phyloP scores from a whole-genome alignment of 1,140 invertebrate species.

The Hypsibius dujardini region DNA sequence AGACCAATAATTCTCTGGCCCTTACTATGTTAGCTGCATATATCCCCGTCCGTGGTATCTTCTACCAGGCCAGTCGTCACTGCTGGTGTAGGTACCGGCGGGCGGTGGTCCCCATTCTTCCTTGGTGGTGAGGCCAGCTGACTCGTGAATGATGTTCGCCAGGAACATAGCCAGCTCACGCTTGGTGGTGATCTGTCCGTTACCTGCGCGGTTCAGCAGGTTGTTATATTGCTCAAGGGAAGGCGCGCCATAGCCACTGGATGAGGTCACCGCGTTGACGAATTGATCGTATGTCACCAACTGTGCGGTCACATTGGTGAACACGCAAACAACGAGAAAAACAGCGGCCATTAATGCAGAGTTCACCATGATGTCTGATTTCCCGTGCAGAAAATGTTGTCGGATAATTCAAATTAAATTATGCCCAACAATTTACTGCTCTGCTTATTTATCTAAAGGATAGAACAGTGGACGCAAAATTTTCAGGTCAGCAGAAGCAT shows the following conservation, averaged over 20 bases:
- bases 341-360: neutral
- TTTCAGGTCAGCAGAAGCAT: too few relatives aligned
- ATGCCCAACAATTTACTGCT: too few relatives aligned
- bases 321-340: neutral
- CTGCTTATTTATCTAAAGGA: too few relatives aligned
- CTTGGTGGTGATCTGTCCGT: neutral
- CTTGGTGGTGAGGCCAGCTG: slow-evolving; percentile 3
- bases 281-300: neutral
- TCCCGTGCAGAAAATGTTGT: neutral
- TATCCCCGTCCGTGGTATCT: neutral
- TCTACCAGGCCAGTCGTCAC: neutral
- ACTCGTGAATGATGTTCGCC: slow-evolving; percentile 1
- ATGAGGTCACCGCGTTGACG: neutral
- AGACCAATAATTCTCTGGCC: neutral
- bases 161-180: neutral
- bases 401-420: neutral
- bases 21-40: slow-evolving; percentile 6
- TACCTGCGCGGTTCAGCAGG: neutral
- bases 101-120: slow-evolving; percentile 4
- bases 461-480: too few relatives aligned
- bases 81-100: neutral
- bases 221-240: neutral
- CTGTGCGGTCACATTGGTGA: neutral
- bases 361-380: neutral
- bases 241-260: neutral